A percentile compares a stretch with the other conserved stretches of the same genome.
phyloP scores from a whole-genome alignment of 2,797 vertebrate species.

The Cottoperca gobio region DNA sequence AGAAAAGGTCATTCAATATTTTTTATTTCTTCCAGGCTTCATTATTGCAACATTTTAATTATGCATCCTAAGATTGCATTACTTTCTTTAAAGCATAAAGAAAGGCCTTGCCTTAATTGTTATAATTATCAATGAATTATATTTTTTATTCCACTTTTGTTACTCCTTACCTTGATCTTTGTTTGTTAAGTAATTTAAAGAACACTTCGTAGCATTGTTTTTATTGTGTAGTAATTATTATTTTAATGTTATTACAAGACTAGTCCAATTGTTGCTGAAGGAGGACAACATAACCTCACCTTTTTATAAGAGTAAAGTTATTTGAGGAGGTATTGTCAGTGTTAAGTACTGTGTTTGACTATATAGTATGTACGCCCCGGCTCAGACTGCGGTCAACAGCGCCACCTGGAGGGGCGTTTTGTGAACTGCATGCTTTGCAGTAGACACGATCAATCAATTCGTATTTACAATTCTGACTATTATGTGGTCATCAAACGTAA shows the following conservation, averaged over 20 bases:
- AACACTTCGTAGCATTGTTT: background rate
- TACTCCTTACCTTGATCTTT: background rate
- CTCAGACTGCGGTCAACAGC: constrained; percentile 17
- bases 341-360: too few relatives aligned
- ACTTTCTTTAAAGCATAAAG: background rate
- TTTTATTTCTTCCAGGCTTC: constrained; percentile 3
- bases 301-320: background rate
- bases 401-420: constrained; percentile 40
- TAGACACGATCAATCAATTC: background rate
- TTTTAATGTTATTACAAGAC: background rate
- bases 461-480: background rate
- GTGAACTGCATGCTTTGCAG: background rate
- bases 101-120: background rate
- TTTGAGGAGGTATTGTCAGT: too few relatives aligned
- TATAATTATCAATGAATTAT: background rate
- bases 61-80: background rate
- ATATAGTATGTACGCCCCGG: background rate
- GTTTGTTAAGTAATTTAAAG: background rate
- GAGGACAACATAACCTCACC: background rate
- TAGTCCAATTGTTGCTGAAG: background rate
- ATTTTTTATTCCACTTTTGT: background rate
- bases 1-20: constrained; percentile 11
- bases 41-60: background rate
- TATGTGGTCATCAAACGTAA: background rate
- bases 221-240: background rate